Evolutionary conservation across 1,140 invertebrate species (phyloP).

Genomic region (Leucophenga varia): DNA sequence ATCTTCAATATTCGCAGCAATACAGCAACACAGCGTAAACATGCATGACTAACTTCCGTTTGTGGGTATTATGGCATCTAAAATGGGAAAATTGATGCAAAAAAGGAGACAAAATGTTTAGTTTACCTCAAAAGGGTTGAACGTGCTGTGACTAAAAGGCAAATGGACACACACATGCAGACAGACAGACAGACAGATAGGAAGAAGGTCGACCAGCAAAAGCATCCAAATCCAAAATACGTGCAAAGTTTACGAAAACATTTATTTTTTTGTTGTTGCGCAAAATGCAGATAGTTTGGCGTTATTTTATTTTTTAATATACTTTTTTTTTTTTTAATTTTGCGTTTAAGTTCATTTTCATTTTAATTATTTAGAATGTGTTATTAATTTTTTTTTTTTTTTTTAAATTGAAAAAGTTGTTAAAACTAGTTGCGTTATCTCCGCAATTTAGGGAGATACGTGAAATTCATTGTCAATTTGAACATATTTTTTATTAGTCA

Average conservation of each 20-base stretch:
- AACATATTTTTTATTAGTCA: too few relatives aligned
- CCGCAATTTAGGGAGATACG: too few relatives aligned
- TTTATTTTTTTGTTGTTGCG: slow-evolving; percentile 24
- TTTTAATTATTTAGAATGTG: not conserved
- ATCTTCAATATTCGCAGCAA: too few relatives aligned
- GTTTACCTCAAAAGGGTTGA: slow-evolving; percentile 4
- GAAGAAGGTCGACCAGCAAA: slow-evolving; percentile 33
- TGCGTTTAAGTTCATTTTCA: slow-evolving; percentile 11
- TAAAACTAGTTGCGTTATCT: slow-evolving; percentile 56
- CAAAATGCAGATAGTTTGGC: slow-evolving; percentile 15
- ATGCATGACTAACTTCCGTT: slow-evolving; percentile 37
- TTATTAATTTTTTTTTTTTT: slow-evolving; percentile 9
- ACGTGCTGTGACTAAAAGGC: not conserved
- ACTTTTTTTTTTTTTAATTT: slow-evolving; percentile 46
- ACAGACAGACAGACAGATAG: slow-evolving; percentile 22
- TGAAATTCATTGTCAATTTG: too few relatives aligned
- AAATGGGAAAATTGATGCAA: slow-evolving; percentile 29
- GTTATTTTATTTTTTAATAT: not conserved
- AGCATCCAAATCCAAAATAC: slow-evolving; percentile 39
- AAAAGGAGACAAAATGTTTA: not conserved
- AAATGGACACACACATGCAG: slow-evolving; percentile 3
- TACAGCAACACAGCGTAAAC: slow-evolving; percentile 25
- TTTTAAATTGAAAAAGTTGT: slow-evolving; percentile 9
- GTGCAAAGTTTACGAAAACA: slow-evolving; percentile 47
- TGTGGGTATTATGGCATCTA: slow-evolving; percentile 22